Evolutionary conservation across 2,113 vertebrate genomes (phyloP), one percentile per base, ranked within the genome.

Genomic region (Pterophyllum scalare): DNA sequence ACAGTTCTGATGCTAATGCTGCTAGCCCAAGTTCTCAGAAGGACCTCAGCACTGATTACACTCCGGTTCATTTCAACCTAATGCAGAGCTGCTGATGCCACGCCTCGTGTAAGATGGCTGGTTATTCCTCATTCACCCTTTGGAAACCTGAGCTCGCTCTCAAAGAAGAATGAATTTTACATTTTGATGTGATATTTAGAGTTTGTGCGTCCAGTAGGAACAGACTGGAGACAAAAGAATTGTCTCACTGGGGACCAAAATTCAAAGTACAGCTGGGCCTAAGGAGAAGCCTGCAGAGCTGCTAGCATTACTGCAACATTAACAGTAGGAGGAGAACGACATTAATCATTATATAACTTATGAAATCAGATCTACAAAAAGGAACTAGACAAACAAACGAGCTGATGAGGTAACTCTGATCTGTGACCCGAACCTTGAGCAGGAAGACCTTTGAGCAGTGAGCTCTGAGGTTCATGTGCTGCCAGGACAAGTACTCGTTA

Each of bases 401-500:
- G 54, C 10, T 59, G 43, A 67, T 6, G 49, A 19, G 7, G 38
- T 3, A 28, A 31, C 2, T 5, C 28, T 3, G 7, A 80, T 0
- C 1, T 2, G 43, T 20, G 59, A 40, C 46, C 65, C 93, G 49
- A 81, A 96, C 96, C 93, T 74, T 95, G 59, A 97, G 89, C 95
- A 96, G 94, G 84, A 97, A 93, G 24, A 97, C 33, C 85, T 95
- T 96, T 28, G 93, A 92, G 0, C 94, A 96, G 60, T 97, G 91
- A 0, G 15, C 60, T 33, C 96, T 82, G 6, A 97, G 90, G 82
- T 86, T 89, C 1, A 77, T 2, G 85, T 96, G 96, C 89, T 96
- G 96, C 96, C 96, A 96, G 40, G 95, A 88, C 28, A 96, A 87
- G 62, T 95, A 96, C 43, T 96, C 96, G 5, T 96, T 94, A 17